A percentile compares a stretch with the other conserved stretches of the same genome.
Conservation (phyloP, 2,113 vertebrate species). For the Eptatretus burgeri region DNA sequence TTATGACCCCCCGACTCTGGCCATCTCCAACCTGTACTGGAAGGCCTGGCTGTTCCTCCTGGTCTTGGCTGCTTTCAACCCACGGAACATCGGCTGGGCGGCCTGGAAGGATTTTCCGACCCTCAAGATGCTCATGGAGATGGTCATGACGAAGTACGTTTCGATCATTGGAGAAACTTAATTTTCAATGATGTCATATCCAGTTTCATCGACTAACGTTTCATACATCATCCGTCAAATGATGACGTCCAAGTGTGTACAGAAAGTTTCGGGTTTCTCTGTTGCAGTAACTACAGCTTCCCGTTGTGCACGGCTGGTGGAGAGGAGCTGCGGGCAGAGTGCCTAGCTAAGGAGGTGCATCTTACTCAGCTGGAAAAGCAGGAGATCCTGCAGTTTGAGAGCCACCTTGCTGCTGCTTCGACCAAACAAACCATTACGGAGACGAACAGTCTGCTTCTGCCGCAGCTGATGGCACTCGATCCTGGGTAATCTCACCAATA, state of each 20-base stretch:
- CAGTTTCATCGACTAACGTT: too few species aligned
- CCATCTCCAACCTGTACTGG: constrained; percentile 87
- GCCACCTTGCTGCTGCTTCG: constrained; percentile 73
- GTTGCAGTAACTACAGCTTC: constrained; percentile 56
- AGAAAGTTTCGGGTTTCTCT: neutral
- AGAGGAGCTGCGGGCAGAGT: constrained; percentile 66
- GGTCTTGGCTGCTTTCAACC: constrained; percentile 78
- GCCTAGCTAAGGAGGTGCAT: constrained; percentile 71
- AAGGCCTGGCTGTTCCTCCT: constrained; percentile 84
- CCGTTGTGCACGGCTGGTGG: constrained; percentile 74
- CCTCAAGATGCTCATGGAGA: constrained; percentile 98
- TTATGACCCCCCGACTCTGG: constrained; percentile 74
- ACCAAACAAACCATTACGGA: constrained; percentile 95
- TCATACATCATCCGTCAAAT: too few species aligned
- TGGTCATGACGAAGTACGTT: constrained; percentile 93
- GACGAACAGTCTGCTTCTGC: constrained; percentile 70
- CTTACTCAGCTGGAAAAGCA: constrained; percentile 77
- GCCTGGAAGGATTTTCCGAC: constrained; percentile 93
- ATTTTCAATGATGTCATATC: too few species aligned
- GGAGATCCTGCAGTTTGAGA: constrained; percentile 86
- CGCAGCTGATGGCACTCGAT: constrained; percentile 74
- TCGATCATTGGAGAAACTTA: neutral
- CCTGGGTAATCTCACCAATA: constrained; percentile 22
- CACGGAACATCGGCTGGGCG: constrained; percentile 70
- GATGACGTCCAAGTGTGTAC: too few species aligned